These are phyloP conservation scores for Hirtodrosophila trivittata DNA, from an alignment of 2,888 invertebrate genomes.

Conservation along the genomic window DNA sequence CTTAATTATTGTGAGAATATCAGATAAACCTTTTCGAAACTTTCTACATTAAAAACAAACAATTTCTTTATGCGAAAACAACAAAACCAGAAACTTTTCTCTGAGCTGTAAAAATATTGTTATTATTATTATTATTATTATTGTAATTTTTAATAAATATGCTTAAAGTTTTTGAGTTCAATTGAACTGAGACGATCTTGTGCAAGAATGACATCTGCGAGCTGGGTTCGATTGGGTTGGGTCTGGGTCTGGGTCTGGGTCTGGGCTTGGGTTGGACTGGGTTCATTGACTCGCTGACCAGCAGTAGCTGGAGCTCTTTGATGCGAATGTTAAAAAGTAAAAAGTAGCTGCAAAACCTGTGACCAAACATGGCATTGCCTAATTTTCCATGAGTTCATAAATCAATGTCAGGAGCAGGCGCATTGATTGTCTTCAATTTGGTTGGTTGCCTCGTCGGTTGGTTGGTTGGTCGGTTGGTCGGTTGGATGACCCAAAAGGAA, in stretches of 20 bases:
- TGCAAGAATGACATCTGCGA: too few species aligned
- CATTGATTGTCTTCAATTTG: conserved; percentile 81
- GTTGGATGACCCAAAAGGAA: conserved; percentile 45
- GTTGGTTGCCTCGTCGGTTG: conserved; percentile 18
- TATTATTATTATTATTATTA: too few species aligned
- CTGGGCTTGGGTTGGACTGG: background rate
- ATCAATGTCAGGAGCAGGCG: conserved; percentile 77
- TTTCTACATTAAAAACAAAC: too few species aligned
- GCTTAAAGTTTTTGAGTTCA: too few species aligned
- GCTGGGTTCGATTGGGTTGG: too few species aligned
- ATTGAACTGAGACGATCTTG: too few species aligned
- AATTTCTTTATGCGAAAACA: too few species aligned
- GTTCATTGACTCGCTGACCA: conserved; percentile 44
- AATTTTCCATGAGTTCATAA: conserved; percentile 82
- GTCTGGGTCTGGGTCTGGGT: too few species aligned
- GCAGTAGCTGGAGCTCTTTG: conserved; percentile 11
- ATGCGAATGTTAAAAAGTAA: conserved; percentile 27
- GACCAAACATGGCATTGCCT: conserved; percentile 81
- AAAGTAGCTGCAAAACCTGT: conserved; percentile 45
- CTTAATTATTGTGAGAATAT: conserved; percentile 22
- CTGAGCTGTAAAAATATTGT: too few species aligned
- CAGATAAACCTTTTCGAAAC: too few species aligned
- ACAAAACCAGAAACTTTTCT: too few species aligned
- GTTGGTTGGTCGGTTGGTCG: background rate
- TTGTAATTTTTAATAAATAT: too few species aligned